These are phyloP conservation scores for Genyomyrus donnyi DNA, from an alignment of 2,113 vertebrate species.

Conservation along the genomic window DNA sequence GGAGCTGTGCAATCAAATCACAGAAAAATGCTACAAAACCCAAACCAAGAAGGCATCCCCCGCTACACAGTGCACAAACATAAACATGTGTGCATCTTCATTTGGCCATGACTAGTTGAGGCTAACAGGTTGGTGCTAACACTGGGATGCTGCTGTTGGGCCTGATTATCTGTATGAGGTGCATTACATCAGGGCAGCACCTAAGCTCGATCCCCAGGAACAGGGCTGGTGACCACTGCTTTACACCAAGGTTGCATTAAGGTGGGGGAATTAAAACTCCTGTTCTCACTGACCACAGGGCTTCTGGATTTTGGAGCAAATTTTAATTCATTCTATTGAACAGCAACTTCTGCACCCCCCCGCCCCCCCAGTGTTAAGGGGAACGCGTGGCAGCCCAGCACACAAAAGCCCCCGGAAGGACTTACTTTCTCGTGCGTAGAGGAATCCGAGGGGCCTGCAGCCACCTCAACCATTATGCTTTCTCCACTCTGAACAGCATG, in stretches of 20 bases:
- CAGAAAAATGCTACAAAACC: not conserved
- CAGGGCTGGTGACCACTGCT: not conserved
- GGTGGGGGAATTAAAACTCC: not conserved
- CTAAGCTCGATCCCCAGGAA: not conserved
- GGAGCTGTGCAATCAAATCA: constrained; percentile 63
- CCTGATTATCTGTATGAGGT: not conserved
- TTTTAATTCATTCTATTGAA: not conserved
- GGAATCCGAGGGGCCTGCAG: constrained; percentile 81
- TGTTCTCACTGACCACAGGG: not conserved
- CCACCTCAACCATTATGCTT: constrained; percentile 97
- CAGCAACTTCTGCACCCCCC: not conserved
- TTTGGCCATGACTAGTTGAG: not conserved
- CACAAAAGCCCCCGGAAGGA: not conserved
- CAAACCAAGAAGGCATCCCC: not conserved
- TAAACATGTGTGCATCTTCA: not conserved
- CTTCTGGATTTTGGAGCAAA: not conserved
- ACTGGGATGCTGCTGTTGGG: not conserved
- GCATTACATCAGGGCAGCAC: not conserved
- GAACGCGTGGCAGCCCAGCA: not conserved
- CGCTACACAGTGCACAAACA: not conserved
- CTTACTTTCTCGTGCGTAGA: constrained; percentile 85
- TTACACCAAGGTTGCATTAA: not conserved
- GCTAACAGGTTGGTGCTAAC: not conserved
- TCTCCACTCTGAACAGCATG: constrained; percentile 71
- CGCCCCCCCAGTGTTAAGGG: not conserved